Evolutionary conservation across 2,888 invertebrate species (phyloP), one percentile per base, ranked within the genome.

Genomic region (Apodemia mormo): DNA sequence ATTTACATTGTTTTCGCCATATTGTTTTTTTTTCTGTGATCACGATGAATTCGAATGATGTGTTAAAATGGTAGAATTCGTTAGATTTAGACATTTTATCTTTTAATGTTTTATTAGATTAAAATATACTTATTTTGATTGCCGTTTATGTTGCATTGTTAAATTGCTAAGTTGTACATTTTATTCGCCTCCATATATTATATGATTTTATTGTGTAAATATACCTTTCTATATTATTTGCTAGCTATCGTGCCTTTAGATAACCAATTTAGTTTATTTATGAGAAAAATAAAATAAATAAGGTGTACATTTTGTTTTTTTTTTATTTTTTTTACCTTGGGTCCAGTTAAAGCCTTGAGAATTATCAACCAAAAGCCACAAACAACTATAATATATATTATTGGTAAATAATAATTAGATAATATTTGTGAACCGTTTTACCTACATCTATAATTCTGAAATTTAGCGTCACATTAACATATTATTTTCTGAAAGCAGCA

Each of bases 191-290:
- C 82, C 83, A 84, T 82, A 76, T 75, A 49, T 49, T 71, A 72
- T 58, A 83, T 81, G 85, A 85, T 85, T 80, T 82, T 82, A 82
- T 87, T 89, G 87, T 92, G 92, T 92, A 92, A 89, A 92, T 92
- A 92, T 81, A 77, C 78, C 80, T 79, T 81, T 81, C 85, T 89
- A 85, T 85, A 82, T 89, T 87, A 89, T 86, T 87, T 85, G 82
- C 82, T 88, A 89, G 85, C 82, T 85, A 81, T 87, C 85, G 82
- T 85, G 82, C 80, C 80, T 88, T 87, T 89, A 89, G 87, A 86
- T 87, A 88, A 85, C 83, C 85, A 84, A 83, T 89, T 90, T 89
- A 90, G 89, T 87, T 89, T 92, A 92, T 91, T 92, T 92, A 92
- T 91, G 84, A 87, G 87, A 83, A 77, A 77, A 90, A 89, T 90